These are phyloP conservation scores for Pseudococcus longispinus DNA, from an alignment of 2,888 invertebrate species.

Conservation along the genomic window DNA sequence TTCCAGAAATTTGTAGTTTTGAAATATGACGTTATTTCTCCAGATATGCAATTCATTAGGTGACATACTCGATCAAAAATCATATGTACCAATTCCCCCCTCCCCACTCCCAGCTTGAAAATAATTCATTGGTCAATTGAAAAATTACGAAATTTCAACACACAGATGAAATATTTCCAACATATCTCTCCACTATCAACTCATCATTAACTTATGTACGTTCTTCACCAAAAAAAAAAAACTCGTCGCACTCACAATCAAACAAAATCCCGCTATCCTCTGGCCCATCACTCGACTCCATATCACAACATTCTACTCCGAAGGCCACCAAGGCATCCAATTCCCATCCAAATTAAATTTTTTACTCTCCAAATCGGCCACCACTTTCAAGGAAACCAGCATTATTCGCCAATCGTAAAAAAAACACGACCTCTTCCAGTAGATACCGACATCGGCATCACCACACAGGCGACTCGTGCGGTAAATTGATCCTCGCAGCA, in stretches of 20 bases:
- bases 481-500: not conserved
- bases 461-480: not conserved
- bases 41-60: no score
- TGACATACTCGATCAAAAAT: no score
- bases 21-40: no score
- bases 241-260: not conserved
- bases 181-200: no score
- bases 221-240: not conserved
- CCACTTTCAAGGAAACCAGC: not conserved
- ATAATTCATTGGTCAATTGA: no score
- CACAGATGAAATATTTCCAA: no score
- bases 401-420: not conserved
- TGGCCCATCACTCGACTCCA: not conserved
- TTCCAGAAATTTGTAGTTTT: no score
- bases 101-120: no score
- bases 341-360: not conserved
- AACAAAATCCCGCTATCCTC: not conserved
- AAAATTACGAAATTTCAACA: no score
- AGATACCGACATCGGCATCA: no score
- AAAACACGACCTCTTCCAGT: not conserved
- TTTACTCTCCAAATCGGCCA: not conserved
- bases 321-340: not conserved
- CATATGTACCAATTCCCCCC: no score
- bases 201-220: no score
- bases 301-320: not conserved